Evolutionary conservation across 1,140 invertebrate species (phyloP).

Genomic region (Diorhabda carinulata): DNA sequence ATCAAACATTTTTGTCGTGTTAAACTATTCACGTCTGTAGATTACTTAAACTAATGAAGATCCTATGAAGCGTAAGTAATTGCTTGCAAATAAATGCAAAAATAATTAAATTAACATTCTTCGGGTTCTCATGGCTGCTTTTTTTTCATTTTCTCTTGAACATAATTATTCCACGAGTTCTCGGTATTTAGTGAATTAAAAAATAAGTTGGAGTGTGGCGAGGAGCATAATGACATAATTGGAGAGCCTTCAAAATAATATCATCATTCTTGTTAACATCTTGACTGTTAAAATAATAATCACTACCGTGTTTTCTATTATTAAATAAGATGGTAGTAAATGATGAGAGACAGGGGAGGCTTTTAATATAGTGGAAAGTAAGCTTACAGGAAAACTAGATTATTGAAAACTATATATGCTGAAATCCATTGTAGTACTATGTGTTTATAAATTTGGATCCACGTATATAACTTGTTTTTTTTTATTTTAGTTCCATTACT

Average conservation of each 20-base stretch:
- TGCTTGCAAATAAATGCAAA: not conserved
- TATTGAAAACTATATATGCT: no score
- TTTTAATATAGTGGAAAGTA: no score
- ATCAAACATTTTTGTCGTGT: no score
- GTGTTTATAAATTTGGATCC: no score
- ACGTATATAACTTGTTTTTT: no score
- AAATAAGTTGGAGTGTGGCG: not conserved
- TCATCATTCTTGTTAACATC: not conserved
- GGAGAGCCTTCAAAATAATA: not conserved
- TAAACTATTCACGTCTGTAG: no score
- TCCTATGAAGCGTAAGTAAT: not conserved
- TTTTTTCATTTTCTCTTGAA: not conserved
- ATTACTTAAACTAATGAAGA: no score
- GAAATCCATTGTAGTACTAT: no score
- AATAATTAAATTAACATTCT: slow-evolving; percentile 1
- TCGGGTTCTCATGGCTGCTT: not conserved
- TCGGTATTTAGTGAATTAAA: slow-evolving; percentile 1
- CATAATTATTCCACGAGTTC: not conserved
- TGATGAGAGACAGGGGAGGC: no score
- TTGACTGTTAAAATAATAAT: slow-evolving; percentile 1
- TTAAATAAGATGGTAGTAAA: not conserved
- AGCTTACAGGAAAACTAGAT: no score
- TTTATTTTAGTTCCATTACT: no score
- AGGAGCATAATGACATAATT: slow-evolving; percentile 3
- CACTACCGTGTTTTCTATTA: not conserved